phyloP scores from a whole-genome alignment of 2,113 vertebrate species.

The Leiothrix lutea region DNA sequence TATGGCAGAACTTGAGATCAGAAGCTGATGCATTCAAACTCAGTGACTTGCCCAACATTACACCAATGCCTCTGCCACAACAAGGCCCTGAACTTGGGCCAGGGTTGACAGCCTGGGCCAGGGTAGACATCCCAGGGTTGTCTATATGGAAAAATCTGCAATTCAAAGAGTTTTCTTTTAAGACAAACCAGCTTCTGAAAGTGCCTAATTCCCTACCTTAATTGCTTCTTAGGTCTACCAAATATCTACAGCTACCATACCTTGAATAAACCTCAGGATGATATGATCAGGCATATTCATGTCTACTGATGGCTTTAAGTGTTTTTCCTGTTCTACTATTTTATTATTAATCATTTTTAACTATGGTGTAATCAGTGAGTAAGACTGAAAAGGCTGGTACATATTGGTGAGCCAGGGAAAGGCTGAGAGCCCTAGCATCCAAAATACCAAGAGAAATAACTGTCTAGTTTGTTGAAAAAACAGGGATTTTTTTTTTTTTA shows the following conservation, averaged over 20 bases:
- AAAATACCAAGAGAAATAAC: background rate
- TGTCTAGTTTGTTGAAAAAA: background rate
- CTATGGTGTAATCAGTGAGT: background rate
- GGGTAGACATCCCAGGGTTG: background rate
- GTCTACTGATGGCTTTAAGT: background rate
- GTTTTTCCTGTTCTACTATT: background rate
- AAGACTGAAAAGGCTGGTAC: background rate
- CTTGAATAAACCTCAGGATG: background rate
- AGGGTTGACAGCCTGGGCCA: background rate
- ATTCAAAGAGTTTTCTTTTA: background rate
- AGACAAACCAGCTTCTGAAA: background rate
- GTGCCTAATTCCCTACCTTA: background rate
- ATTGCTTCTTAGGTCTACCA: background rate
- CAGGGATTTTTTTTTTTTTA: background rate
- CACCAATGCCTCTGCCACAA: background rate
- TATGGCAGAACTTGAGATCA: background rate
- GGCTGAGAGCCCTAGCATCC: background rate
- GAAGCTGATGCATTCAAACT: background rate
- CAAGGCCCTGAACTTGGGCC: background rate
- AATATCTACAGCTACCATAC: background rate
- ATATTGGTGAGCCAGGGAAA: background rate
- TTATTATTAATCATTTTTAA: background rate
- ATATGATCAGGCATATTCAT: background rate
- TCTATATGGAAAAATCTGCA: background rate
- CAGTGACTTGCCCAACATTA: background rate